Evolutionary conservation across 2,888 invertebrate genomes (phyloP), one percentile per base, ranked within the genome.

Genomic region (Meta bourneti): DNA sequence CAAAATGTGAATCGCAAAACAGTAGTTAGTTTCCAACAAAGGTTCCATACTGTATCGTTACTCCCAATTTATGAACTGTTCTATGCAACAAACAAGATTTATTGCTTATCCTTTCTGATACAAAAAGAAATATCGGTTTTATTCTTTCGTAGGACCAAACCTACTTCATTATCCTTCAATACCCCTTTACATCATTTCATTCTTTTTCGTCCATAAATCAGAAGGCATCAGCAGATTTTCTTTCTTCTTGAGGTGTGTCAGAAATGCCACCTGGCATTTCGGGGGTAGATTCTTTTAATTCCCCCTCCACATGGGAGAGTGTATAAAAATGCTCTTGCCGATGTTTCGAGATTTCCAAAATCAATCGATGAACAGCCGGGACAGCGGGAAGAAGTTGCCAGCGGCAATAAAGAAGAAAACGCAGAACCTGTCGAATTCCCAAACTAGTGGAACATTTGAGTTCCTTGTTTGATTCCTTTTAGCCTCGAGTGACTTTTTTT

Each of bases 401-500:
- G 34, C 74, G 49, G 74, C 49, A 75, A 48, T 49, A 48, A 75
- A 75, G 48, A 49, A 13, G 49, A 75, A 75, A 75, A 16, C 34
- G 16, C 34, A 34, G 34, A 16, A 16, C 48, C 49, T 75, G 74
- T 75, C 74, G 74, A 75, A 75, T 34, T 75, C 74, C 13, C 48
- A 75, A 75, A 75, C 74, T 75, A 75, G 74, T 6, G 74, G 49
- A 75, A 16, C 16, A 49, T 75, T 75, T 49, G 74, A 75, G 34
- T 75, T 75, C 6, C 16, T 75, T 75, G 48, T 75, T 75, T 75
- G 74, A 74, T 8, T 75, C n/a, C 34, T 75, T 75, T 49, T 34
- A 16, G 34, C 74, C 74, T 7, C 49, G 1, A 75, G 74, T 75
- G 13, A 49, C 48, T 16, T 75, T 49, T 75, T 75, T 75, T 75